Conservation (phyloP, 2,797 vertebrate species). For the Brotula barbata region DNA sequence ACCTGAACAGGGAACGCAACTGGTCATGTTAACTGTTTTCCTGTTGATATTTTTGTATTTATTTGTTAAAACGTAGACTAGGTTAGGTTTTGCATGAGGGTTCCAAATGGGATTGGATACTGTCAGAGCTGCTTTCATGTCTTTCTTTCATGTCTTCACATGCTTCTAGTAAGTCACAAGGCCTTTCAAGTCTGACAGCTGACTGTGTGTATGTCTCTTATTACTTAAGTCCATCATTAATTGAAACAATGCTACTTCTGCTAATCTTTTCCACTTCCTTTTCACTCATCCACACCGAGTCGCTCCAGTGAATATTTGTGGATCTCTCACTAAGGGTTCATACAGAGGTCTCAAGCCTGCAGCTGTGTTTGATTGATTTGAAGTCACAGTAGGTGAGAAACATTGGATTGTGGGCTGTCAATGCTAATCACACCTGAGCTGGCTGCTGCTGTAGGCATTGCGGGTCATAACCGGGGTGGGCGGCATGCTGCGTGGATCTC, state of each 20-base stretch:
- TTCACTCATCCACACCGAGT: no score
- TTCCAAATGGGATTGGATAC: not conserved
- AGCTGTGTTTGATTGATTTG: conserved; percentile 5
- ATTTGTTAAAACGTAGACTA: not conserved
- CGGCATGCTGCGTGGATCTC: conserved; percentile 88
- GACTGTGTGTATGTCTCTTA: no score
- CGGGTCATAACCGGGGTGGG: conserved; percentile 91
- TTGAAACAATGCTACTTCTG: no score
- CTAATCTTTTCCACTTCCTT: no score
- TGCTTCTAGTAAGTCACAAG: no score
- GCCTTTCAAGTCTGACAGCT: no score
- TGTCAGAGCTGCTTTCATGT: no score
- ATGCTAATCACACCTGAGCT: conserved; percentile 85
- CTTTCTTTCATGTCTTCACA: no score
- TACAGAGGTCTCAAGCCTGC: no score
- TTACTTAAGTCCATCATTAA: no score
- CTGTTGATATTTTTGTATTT: conserved; percentile 4
- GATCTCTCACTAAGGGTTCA: no score
- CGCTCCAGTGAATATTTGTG: no score
- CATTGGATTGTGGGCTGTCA: conserved; percentile 1
- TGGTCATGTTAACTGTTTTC: conserved; percentile 12
- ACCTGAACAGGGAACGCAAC: conserved; percentile 72
- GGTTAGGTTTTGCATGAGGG: not conserved
- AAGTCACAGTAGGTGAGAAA: conserved; percentile 3
- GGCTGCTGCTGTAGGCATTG: conserved; percentile 96